Evolutionary conservation across 2,797 vertebrate species (phyloP).

Genomic region (Todus mexicanus): DNA sequence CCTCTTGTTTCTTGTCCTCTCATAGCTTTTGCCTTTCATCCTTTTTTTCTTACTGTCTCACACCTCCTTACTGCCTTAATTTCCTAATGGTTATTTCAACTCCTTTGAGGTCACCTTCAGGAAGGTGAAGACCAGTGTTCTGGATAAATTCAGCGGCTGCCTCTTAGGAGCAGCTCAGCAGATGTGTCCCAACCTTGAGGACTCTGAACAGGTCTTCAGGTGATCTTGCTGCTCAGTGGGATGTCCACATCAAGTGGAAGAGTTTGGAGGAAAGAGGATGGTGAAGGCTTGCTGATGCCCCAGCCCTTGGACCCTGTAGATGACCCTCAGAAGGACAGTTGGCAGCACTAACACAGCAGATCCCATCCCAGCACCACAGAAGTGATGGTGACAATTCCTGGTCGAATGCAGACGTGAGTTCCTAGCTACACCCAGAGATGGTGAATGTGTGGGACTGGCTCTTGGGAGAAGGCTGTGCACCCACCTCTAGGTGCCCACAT

Average conservation of each 20-base stretch:
- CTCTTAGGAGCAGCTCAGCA: not conserved
- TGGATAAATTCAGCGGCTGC: not conserved
- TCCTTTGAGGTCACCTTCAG: not conserved
- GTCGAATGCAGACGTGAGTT: not conserved
- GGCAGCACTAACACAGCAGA: not conserved
- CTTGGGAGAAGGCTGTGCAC: not conserved
- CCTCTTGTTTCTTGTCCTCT: not conserved
- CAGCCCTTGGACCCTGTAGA: too few species aligned
- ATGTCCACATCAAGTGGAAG: not conserved
- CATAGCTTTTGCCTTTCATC: not conserved
- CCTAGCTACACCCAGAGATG: not conserved
- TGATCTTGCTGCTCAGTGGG: not conserved
- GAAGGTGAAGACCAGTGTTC: not conserved
- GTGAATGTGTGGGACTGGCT: fast-evolving
- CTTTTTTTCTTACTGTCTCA: not conserved
- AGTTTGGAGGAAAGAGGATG: not conserved
- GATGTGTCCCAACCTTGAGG: not conserved
- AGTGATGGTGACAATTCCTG: not conserved
- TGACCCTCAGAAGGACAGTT: not conserved
- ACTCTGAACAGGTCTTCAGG: not conserved
- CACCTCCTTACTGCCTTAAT: not conserved
- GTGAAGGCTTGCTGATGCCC: not conserved
- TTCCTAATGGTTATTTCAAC: not conserved
- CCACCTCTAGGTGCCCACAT: not conserved
- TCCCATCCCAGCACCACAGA: not conserved